phyloP scores from a whole-genome alignment of 1,140 invertebrate genomes.

The Manduca sexta region DNA sequence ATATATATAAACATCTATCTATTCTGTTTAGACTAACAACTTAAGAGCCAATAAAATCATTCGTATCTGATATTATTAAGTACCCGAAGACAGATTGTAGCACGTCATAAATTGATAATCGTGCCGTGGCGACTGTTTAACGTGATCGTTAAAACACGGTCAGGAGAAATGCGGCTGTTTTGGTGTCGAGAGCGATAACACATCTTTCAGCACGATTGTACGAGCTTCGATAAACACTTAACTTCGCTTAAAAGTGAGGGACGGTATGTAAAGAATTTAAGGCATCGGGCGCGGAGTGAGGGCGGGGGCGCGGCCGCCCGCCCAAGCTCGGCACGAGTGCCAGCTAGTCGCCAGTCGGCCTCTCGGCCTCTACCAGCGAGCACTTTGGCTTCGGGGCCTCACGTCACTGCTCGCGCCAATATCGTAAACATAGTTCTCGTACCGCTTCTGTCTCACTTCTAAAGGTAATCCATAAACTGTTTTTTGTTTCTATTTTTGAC shows the following conservation, averaged over 20 bases:
- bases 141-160: neutral
- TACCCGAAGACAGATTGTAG: neutral
- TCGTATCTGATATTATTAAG: neutral
- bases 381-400: constrained; percentile 2
- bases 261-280: constrained; percentile 48
- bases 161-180: constrained; percentile 9
- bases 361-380: constrained; percentile 12
- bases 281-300: constrained; percentile 42
- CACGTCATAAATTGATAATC: neutral
- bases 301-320: constrained; percentile 43
- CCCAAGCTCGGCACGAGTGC: constrained; percentile 23
- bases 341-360: constrained; percentile 39
- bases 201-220: constrained; percentile 16
- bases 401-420: constrained; percentile 6
- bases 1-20: no score
- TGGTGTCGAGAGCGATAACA: constrained; percentile 16
- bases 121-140: neutral
- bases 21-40: no score
- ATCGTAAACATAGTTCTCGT: constrained; percentile 30
- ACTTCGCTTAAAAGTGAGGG: constrained; percentile 38
- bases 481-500: neutral
- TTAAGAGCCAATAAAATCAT: neutral
- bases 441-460: constrained; percentile 10
- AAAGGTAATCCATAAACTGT: constrained; percentile 1
- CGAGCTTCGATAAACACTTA: constrained; percentile 40